Base-by-base conservation (phyloP, 2,888 invertebrate genomes). In the Agapetus fuscipes region DNA sequence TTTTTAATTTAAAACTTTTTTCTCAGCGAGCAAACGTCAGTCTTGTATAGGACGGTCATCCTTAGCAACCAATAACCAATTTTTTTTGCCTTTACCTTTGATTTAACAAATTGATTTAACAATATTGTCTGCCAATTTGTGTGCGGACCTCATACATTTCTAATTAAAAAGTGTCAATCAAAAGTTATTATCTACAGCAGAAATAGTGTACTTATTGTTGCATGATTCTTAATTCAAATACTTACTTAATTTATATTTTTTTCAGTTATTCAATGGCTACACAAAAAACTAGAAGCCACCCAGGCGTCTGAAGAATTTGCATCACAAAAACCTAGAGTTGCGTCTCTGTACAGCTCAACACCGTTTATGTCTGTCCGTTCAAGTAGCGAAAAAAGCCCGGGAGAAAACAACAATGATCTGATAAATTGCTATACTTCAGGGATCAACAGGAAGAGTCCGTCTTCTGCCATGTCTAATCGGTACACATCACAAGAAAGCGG, bases 241-340 rank as follows among this genome's bases (percentile, higher is more conserved):
- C 9, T 20, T 9, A 20, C 9, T 13, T 15, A 30, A 30, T 30
- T 5, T n/a, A 10, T 20, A 15, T 17, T 17, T 34, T 20, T 35
- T 41, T 32, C 17, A 70, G 70, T 70, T 11, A 70, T 70, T 30
- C 69, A 70, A 52, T 70, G 70, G 69, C 56, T 70, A 12, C 70
- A 70, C 48, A 68, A 66, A 51, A 70, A 70, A 49, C 46, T 69
- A 49, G 70, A 70, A 43, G 59, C 39, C 7, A 11, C 16, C 9
- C 42, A 48, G 16, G 31, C 43, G 1, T 24, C 29, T 11, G 38
- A 41, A 11, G 37, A 45, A 6, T 20, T 20, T 14, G 12, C 30
- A 10, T 29, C 39, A 12, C 13, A 30, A 9, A 16, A 33, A 10
- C 16, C 26, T 13, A 20, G 43, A 20, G 20, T 24, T 4, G 28